Evolutionary conservation across 2,113 vertebrate genomes (phyloP).

Genomic region (Dinomys branickii): DNA sequence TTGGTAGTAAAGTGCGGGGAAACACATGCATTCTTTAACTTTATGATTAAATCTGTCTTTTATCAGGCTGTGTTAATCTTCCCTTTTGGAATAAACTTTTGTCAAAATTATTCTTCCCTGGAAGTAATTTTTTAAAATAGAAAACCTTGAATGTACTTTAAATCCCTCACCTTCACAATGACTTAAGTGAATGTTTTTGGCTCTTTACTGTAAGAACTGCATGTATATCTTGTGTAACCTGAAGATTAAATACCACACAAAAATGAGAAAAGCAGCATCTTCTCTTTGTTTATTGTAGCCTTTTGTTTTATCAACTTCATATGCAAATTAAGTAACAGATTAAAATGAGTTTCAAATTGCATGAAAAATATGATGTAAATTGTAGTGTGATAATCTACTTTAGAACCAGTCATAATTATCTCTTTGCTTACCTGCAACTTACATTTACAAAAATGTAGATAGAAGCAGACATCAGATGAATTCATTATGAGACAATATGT

Average conservation of each 20-base stretch:
- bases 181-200: neutral
- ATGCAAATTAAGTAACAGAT: constrained; percentile 60
- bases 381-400: constrained; percentile 4
- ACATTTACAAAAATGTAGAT: constrained; percentile 61
- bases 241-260: constrained; percentile 15
- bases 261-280: neutral
- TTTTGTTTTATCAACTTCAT: constrained; percentile 51
- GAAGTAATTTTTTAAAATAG: neutral
- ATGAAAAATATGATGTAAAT: constrained; percentile 37
- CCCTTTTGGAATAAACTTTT: neutral
- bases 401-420: constrained; percentile 59
- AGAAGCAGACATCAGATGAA: constrained; percentile 56
- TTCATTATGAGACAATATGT: neutral
- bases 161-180: neutral
- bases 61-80: neutral
- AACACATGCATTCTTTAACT: neutral
- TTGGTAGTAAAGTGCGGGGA: neutral
- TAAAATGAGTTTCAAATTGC: constrained; percentile 55
- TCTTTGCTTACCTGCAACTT: constrained; percentile 48
- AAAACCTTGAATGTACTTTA: neutral
- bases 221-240: neutral
- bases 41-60: neutral
- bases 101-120: neutral
- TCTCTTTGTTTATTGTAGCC: constrained; percentile 8
- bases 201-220: neutral